Base-by-base conservation (phyloP, 2,888 invertebrate genomes). In the Heliconius erato region DNA sequence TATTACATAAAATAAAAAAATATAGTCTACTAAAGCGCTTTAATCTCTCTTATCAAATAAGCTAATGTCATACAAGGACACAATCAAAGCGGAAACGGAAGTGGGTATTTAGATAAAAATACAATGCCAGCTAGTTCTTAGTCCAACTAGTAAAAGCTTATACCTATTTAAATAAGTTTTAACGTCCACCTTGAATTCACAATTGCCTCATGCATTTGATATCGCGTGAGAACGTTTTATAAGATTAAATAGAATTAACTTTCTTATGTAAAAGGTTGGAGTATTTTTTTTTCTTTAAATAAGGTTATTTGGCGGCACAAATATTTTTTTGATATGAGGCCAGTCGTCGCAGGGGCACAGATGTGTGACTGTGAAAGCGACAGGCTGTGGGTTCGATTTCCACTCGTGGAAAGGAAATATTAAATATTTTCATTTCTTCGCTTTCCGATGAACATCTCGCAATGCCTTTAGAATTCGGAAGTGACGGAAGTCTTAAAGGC, bases 141-240 rank as follows among this genome's bases (percentile, higher is more conserved):
- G 63, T 81, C 69, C 67, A 84, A 80, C 79, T 54, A 79, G 80
- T 78, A 78, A 80, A 82, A 84, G 84, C 82, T 84, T 80, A 84
- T 79, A 69, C 74, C 44, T 81, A 82, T 82, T 84, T 81, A 84
- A 84, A 84, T 83, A 77, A 80, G 76, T 84, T 82, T 84, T 84
- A 84, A 76, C 79, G 82, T 84, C 79, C 80, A 80, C 79, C 28
- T 81, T 84, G 83, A 80, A 83, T 84, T 79, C 81, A 83, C 79
- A 82, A 84, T 84, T 84, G 81, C 82, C 79, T 71, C 84, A 79
- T 81, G 82, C 84, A 81, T 79, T 72, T 80, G 44, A 78, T 84
- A 84, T 84, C 84, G 84, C 84, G 84, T 84, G 84, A 84, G 84
- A 84, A 84, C 80, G 80, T 84, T 82, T 84, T 84, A 81, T 82